Conservation (phyloP, 2,888 invertebrate genomes). For the Pemphredon lugubris region DNA sequence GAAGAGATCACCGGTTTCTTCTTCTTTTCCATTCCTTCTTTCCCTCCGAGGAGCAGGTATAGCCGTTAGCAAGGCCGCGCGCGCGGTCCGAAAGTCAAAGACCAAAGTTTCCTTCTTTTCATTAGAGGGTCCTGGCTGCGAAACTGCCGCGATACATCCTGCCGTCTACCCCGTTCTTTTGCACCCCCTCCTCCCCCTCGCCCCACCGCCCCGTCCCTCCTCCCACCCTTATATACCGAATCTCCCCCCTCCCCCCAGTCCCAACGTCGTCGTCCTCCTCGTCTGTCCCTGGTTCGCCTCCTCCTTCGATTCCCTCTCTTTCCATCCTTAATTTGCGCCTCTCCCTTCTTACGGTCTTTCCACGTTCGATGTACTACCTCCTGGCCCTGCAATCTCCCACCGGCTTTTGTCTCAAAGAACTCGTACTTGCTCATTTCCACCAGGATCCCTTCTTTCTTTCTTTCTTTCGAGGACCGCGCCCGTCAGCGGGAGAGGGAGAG, state of each 20-base stretch:
- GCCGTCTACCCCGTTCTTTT: slow-evolving; percentile 55
- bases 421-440: slow-evolving; percentile 77
- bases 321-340: too few species aligned
- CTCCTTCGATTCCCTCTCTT: too few species aligned
- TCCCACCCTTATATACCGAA: slow-evolving; percentile 46
- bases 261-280: slow-evolving; percentile 22
- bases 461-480: slow-evolving; percentile 57
- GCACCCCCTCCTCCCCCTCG: slow-evolving; percentile 16
- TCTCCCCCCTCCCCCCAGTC: slow-evolving; percentile 49
- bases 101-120: slow-evolving; percentile 72
- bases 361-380: slow-evolving; percentile 50
- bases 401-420: slow-evolving; percentile 78
- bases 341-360: slow-evolving; percentile 17
- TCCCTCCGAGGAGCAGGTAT: slow-evolving; percentile 59
- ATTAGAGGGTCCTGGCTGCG: slow-evolving; percentile 64
- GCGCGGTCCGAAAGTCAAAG: slow-evolving; percentile 67
- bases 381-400: slow-evolving; percentile 54
- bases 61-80: slow-evolving; percentile 51
- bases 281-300: too few species aligned
- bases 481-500: slow-evolving; percentile 22
- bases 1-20: slow-evolving; percentile 45
- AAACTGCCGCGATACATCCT: slow-evolving; percentile 66
- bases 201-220: slow-evolving; percentile 32
- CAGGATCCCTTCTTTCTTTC: slow-evolving; percentile 67
- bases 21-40: slow-evolving; percentile 50